phyloP scores from a whole-genome alignment of 1,140 invertebrate genomes.

The Monomorium pharaonis region DNA sequence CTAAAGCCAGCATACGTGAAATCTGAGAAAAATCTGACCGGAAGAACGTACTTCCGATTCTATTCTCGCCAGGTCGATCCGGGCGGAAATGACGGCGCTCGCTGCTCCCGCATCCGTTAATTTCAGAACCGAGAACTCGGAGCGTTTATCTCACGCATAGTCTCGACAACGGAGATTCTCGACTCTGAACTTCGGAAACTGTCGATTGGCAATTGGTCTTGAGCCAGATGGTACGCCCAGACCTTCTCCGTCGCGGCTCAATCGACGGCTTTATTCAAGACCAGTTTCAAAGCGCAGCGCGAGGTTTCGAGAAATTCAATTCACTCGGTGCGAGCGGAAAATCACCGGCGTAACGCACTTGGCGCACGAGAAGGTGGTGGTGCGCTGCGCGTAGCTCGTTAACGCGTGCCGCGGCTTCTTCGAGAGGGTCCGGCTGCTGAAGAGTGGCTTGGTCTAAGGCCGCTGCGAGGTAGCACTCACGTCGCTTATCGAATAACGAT shows the following conservation, averaged over 20 bases:
- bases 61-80: not conserved
- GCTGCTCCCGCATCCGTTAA: not conserved
- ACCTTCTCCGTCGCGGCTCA: not conserved
- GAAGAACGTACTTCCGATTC: not conserved
- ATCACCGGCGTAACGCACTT: not conserved
- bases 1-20: not conserved
- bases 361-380: not conserved
- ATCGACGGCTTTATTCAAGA: not conserved
- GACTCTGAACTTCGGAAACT: not conserved
- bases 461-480: not conserved
- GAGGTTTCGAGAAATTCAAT: not conserved
- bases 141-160: not conserved
- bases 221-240: not conserved
- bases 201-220: not conserved
- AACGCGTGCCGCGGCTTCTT: not conserved
- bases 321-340: not conserved
- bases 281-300: not conserved
- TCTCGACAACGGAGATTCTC: not conserved
- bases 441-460: slow-evolving; percentile 21
- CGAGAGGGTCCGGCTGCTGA: not conserved
- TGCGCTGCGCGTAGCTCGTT: not conserved
- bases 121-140: not conserved
- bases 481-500: not conserved
- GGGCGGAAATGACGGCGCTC: not conserved
- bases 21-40: not conserved